Base-by-base conservation (phyloP, 2,888 invertebrate genomes). In the Machimus rusticus region DNA sequence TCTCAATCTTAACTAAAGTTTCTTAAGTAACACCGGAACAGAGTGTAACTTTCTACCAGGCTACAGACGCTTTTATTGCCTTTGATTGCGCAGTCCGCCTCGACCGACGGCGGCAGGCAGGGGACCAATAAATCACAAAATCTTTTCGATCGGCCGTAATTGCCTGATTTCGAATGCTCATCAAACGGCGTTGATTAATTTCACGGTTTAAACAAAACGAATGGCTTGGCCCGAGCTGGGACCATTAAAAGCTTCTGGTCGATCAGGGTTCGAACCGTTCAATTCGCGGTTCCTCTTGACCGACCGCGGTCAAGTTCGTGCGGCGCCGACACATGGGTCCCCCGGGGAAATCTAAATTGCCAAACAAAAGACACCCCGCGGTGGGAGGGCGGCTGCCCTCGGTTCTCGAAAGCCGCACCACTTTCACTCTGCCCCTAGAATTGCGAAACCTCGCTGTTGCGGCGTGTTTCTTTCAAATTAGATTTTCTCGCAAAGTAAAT, bases 171-270 rank as follows among this genome's bases (percentile, higher is more conserved):
- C 51, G 14, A 81, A 81, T 81, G 81, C 31, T 55, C 34, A 51
- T 81, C 28, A 81, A 81, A 55, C 28, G 81, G 81, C 12, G 81
- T 51, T 81, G 55, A 55, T 81, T 81, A 81, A 81, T 81, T 81
- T 81, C 81, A 81, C 55, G 43, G 19, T 81, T 81, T 81, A 19
- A 81, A 55, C 55, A 55, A 51, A 81, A 55, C 81, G 66, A 55
- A 55, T 55, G 19, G 43, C 16, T 51, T 1, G n/a, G 28, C 19
- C 66, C 23, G 28, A 28, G 66, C 12, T 8, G 23, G 28, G 19
- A 4, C 23, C 66, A 66, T 66, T 66, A 66, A 66, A 66, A 66
- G 66, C 23, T 66, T 23, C 66, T 28, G 19, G 14, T 46, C 12
- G 66, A 66, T 9, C 28, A n/a, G 23, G 66, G 66, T 66, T 28